Conservation (phyloP, 2,888 invertebrate genomes). For the Eristalis pertinax region DNA sequence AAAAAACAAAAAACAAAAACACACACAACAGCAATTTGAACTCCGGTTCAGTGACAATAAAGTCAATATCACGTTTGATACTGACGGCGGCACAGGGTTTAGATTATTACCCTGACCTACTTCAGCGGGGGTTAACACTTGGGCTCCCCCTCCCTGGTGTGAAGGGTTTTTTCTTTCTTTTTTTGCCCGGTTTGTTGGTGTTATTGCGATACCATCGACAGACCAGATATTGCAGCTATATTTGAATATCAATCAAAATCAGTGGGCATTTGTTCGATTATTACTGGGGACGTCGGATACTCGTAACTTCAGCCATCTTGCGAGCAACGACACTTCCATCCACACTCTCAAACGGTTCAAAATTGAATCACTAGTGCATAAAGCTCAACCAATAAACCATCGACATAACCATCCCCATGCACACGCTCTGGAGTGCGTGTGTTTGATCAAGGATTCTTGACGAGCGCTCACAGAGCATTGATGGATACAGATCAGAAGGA, state of each 20-base stretch:
- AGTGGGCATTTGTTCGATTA: conserved; percentile 26
- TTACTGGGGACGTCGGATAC: conserved; percentile 11
- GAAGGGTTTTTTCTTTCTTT: not conserved
- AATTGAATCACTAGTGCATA: conserved; percentile 55
- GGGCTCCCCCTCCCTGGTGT: not conserved
- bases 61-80: conserved; percentile 17
- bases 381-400: conserved; percentile 47
- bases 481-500: conserved; percentile 4
- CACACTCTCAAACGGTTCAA: not conserved
- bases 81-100: not conserved
- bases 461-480: conserved; percentile 25
- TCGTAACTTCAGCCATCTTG: not conserved
- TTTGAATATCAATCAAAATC: conserved; percentile 53
- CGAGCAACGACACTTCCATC: not conserved
- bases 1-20: not conserved
- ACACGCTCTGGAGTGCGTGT: not conserved
- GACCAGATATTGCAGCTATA: conserved; percentile 21
- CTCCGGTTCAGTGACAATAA: conserved; percentile 7
- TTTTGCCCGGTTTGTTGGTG: not conserved
- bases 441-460: not conserved
- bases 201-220: conserved; percentile 9
- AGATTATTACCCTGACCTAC: conserved; percentile 3
- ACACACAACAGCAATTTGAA: conserved; percentile 6
- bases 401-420: conserved; percentile 2
- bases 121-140: not conserved